Base-by-base conservation (phyloP, 2,113 vertebrate genomes). In the Verasper variegatus region DNA sequence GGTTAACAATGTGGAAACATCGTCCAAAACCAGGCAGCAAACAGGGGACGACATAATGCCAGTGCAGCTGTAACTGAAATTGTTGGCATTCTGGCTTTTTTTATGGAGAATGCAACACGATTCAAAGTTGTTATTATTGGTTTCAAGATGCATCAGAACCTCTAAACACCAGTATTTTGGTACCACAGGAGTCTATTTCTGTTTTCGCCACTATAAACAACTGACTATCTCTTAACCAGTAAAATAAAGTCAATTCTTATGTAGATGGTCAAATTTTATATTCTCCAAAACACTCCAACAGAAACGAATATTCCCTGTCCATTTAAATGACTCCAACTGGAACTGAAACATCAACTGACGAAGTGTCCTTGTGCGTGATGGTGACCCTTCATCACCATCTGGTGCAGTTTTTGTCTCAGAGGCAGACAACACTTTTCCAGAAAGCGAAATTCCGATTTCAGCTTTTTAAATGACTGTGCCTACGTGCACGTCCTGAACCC, bases 321-420 rank as follows among this genome's bases (percentile, higher is more conserved):
- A 27, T 27, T 27, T 27, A 27, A 8, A 63, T 14, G 67, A 54
- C 12, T 62, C n/a, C 21, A 58, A 14, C 60, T 76, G 56, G 55
- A 54, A 17, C 20, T 35, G 5, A 59, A 55, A 2, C 74, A 72
- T 52, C 74, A 81, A 64, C 76, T 82, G 77, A 74, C 75, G 15
- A 23, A 51, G 60, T 51, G 71, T 83, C 85, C 80, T 74, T 57
- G 47, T 64, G 71, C 64, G 60, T 65, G 20, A 76, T 14, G 2
- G 27, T 20, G 69, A 81, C 79, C 78, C 64, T 42, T 81, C 45
- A 71, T 71, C 68, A 63, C 74, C 81, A 78, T 77, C 74, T 79
- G 68, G 1, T 23, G 14, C 13, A 4, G 52, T 14, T 13, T 13
- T 60, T 20, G 61, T 51, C 58, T 37, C 4, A 17, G n/a, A 60